These are phyloP conservation scores for Mythimna loreyi DNA, from an alignment of 2,888 invertebrate species.

Conservation along the genomic window DNA sequence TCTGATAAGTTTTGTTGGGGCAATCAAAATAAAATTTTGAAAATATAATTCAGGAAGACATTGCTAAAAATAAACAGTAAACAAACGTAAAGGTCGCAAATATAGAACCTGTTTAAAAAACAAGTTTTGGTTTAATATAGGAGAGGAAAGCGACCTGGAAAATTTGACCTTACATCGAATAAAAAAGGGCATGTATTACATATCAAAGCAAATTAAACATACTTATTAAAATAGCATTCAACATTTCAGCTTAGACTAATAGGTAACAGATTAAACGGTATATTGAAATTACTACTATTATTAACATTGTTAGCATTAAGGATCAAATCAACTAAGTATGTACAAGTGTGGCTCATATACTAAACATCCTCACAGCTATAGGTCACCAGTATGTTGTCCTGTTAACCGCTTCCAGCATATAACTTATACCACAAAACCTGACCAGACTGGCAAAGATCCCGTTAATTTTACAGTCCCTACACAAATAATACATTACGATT, in stretches of 20 bases:
- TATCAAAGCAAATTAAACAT: not conserved
- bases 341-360: not conserved
- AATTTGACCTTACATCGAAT: not conserved
- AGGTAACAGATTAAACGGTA: not conserved
- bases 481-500: conserved; percentile 81
- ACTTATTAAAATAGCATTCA: not conserved
- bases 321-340: not conserved
- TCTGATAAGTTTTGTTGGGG: conserved; percentile 64
- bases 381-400: not conserved
- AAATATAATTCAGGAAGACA: conserved; percentile 70
- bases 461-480: conserved; percentile 82
- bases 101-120: conserved; percentile 76
- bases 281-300: not conserved
- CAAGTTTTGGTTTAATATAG: conserved; percentile 60
- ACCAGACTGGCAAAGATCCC: conserved; percentile 75
- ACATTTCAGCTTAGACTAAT: not conserved
- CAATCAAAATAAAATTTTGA: conserved; percentile 65
- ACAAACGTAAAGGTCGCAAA: conserved; percentile 81
- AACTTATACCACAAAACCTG: conserved; percentile 62
- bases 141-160: conserved; percentile 22
- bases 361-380: not conserved
- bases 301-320: not conserved
- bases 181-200: not conserved
- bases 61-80: conserved; percentile 83
- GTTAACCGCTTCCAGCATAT: conserved; percentile 34